phyloP scores from a whole-genome alignment of 2,797 vertebrate species.

The Chelidonichthys spinosus region DNA sequence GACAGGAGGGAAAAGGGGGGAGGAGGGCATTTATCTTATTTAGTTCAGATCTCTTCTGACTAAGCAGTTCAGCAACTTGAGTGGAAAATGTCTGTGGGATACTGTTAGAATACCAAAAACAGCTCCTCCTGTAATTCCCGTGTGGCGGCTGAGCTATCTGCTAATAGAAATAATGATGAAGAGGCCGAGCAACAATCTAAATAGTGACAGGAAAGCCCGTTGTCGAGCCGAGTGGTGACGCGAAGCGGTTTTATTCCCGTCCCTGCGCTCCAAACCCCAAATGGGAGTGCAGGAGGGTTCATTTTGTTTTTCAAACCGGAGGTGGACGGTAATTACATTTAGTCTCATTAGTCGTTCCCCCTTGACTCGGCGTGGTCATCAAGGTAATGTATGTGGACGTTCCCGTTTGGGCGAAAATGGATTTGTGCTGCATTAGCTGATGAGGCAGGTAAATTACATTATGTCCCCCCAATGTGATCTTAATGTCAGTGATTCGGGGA shows the following conservation, averaged over 20 bases:
- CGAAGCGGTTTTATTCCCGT: conserved; percentile 60
- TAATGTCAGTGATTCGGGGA: conserved; percentile 84
- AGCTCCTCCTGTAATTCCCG: conserved; percentile 50
- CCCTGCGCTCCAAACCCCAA: conserved; percentile 26
- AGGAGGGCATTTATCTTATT: conserved; percentile 45
- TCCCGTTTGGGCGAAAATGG: conserved; percentile 85
- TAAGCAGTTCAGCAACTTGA: conserved; percentile 45
- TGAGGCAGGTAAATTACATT: conserved; percentile 88
- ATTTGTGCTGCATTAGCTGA: conserved; percentile 90
- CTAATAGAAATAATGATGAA: conserved; percentile 70
- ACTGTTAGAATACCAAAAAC: conserved; percentile 65
- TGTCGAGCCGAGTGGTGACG: conserved; percentile 47
- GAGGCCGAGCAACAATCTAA: conserved; percentile 44
- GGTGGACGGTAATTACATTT: conserved; percentile 86
- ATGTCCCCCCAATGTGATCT: conserved; percentile 84
- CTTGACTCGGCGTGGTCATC: conserved; percentile 82
- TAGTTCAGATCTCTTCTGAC: conserved; percentile 44
- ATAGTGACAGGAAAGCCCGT: conserved; percentile 66
- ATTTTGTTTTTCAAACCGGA: conserved; percentile 80
- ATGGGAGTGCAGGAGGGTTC: conserved; percentile 69
- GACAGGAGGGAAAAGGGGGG: not conserved
- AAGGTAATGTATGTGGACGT: conserved; percentile 87
- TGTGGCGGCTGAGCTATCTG: conserved; percentile 59
- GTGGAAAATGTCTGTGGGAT: conserved; percentile 54
- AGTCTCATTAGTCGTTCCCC: conserved; percentile 80